These are phyloP conservation scores for Tinea pellionella DNA, from an alignment of 2,888 invertebrate genomes.

Conservation along the genomic window DNA sequence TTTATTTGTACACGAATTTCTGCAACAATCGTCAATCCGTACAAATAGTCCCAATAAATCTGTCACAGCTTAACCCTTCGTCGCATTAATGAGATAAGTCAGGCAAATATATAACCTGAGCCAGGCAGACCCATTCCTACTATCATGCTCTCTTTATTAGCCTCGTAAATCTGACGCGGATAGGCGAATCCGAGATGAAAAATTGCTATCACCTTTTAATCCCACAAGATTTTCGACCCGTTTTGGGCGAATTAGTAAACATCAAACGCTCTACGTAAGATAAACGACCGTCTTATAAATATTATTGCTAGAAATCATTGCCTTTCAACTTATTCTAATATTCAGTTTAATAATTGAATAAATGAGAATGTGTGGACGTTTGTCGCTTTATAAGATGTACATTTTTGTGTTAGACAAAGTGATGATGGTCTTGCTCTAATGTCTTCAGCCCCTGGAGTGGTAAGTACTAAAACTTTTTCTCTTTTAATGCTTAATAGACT, in stretches of 20 bases:
- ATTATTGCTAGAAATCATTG: too few relatives aligned
- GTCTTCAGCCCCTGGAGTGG: too few relatives aligned
- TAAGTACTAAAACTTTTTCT: too few relatives aligned
- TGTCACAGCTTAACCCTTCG: constrained; percentile 17
- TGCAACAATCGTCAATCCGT: constrained; percentile 1
- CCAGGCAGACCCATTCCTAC: background rate
- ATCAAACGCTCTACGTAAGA: background rate
- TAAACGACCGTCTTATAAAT: too few relatives aligned
- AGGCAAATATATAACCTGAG: constrained; percentile 16
- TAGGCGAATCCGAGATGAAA: constrained; percentile 1
- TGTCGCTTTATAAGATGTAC: too few relatives aligned
- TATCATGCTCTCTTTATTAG: constrained; percentile 13
- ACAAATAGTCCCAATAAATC: constrained; percentile 15
- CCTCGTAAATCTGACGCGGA: constrained; percentile 14
- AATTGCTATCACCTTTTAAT: background rate
- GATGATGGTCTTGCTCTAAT: too few relatives aligned
- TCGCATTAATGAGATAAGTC: constrained; percentile 17
- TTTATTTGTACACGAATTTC: background rate
- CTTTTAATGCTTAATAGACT: too few relatives aligned
- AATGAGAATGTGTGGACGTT: too few relatives aligned
- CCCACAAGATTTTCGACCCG: background rate
- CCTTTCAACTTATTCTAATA: too few relatives aligned
- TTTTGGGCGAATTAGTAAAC: background rate
- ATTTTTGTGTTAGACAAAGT: too few relatives aligned
- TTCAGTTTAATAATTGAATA: too few relatives aligned